These are phyloP conservation scores for Caenorhabditis auriculariae DNA, from an alignment of 2,888 invertebrate species.

Conservation along the genomic window DNA sequence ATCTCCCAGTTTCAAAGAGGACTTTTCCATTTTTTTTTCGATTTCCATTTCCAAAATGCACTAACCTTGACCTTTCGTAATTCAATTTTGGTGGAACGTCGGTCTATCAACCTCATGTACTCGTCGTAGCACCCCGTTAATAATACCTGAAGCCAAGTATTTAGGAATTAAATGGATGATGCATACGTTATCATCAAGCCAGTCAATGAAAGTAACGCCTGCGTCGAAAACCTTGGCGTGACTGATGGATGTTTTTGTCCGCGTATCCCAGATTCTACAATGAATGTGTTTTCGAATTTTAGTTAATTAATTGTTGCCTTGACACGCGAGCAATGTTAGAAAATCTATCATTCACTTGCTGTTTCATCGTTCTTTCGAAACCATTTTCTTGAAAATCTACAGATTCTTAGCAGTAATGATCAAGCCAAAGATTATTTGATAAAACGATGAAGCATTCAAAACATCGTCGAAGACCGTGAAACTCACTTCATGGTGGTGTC, in stretches of 20 bases:
- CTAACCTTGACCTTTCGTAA: no score
- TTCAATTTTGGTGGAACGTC: no score
- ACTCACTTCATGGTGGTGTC: constrained; percentile 27
- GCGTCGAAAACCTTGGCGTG: constrained; percentile 28
- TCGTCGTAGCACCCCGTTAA: constrained; percentile 41
- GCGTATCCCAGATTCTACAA: constrained; percentile 27
- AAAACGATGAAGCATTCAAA: background rate
- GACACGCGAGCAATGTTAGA: no score
- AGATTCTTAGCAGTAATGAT: background rate
- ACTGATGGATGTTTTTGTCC: constrained; percentile 8
- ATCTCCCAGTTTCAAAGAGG: no score
- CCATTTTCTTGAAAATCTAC: background rate
- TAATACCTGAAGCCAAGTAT: constrained; percentile 8
- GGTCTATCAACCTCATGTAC: constrained; percentile 28
- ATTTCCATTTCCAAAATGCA: no score
- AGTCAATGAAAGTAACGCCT: constrained; percentile 34
- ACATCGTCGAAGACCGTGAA: no score
- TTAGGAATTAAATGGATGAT: background rate
- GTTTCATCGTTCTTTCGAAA: background rate
- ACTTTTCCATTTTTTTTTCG: no score
- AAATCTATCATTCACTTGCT: no score
- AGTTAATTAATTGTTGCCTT: no score
- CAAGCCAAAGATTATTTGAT: background rate
- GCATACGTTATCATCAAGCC: constrained; percentile 6
- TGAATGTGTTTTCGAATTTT: no score